phyloP scores from a whole-genome alignment of 2,888 invertebrate genomes.

The Cenopis cana region DNA sequence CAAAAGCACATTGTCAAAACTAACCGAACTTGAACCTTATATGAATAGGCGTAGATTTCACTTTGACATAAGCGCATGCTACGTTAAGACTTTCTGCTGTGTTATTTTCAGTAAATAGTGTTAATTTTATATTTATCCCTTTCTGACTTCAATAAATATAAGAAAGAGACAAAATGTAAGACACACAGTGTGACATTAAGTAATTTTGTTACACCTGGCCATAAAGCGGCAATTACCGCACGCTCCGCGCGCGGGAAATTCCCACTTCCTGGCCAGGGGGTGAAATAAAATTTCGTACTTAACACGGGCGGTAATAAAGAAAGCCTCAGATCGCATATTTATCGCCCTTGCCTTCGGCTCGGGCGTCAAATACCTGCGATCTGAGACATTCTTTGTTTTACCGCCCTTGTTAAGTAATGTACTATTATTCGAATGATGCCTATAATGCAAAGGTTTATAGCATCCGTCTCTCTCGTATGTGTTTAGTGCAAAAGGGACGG shows the following conservation, averaged over 20 bases:
- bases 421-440: slow-evolving; percentile 2
- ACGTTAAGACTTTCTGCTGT: not conserved
- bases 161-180: slow-evolving; percentile 28
- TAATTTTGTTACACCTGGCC: too few species aligned
- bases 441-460: not conserved
- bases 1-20: not conserved
- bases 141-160: slow-evolving; percentile 9
- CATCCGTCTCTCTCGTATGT: not conserved
- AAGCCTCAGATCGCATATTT: too few species aligned
- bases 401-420: too few species aligned
- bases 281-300: too few species aligned
- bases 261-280: too few species aligned
- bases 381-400: too few species aligned
- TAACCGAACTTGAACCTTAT: slow-evolving; percentile 22
- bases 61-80: not conserved
- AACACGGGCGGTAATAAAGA: too few species aligned
- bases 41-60: not conserved
- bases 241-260: too few species aligned
- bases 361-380: too few species aligned
- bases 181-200: too few species aligned
- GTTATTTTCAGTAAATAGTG: slow-evolving; percentile 19
- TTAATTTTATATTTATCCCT: slow-evolving; percentile 30
- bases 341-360: too few species aligned
- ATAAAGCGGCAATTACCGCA: too few species aligned
- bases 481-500: slow-evolving; percentile 3